phyloP scores from a whole-genome alignment of 2,797 vertebrate genomes.

The Emys orbicularis region DNA sequence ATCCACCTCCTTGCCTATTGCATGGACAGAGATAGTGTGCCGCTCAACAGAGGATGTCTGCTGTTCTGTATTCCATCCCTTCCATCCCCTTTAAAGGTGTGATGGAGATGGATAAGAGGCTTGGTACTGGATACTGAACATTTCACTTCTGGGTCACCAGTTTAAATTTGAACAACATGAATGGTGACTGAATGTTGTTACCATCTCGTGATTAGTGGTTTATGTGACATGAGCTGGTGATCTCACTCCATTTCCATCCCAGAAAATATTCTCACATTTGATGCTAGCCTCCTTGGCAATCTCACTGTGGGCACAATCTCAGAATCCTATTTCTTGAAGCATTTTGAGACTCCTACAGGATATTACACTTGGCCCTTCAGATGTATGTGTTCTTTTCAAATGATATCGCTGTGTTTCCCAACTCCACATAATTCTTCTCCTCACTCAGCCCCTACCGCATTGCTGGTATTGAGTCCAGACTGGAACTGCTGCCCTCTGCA shows the following conservation, averaged over 20 bases:
- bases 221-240: background rate
- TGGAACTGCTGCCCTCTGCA: background rate
- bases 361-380: background rate
- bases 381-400: background rate
- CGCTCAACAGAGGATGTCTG: background rate
- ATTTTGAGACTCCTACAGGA: background rate
- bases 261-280: background rate
- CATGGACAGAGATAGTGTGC: background rate
- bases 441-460: background rate
- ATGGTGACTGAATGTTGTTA: background rate
- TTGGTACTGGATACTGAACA: background rate
- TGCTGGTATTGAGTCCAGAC: background rate
- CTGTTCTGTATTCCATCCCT: background rate
- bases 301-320: background rate
- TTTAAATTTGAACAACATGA: background rate
- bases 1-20: background rate
- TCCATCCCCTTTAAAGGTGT: background rate
- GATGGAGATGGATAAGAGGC: background rate
- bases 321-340: background rate
- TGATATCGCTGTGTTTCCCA: background rate
- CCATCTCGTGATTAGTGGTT: background rate
- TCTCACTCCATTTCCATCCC: background rate
- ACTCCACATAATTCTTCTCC: background rate
- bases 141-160: slow-evolving; percentile 8
- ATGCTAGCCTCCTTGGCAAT: background rate